phyloP scores from a whole-genome alignment of 2,113 vertebrate genomes.

The Amphiprion ocellaris region DNA sequence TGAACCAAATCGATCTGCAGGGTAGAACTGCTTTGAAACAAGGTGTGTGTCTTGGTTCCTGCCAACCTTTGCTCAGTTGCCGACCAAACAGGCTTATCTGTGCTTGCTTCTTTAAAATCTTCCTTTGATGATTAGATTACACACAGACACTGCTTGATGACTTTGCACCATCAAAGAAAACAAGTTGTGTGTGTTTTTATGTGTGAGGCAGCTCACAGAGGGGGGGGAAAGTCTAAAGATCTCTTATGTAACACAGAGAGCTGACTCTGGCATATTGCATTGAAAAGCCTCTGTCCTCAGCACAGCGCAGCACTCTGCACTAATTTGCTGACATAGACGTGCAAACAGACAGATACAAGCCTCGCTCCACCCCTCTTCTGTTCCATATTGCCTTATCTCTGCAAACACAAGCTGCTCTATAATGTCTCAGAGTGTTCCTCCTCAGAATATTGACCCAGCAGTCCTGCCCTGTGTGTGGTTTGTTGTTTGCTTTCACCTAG shows the following conservation, averaged over 20 bases:
- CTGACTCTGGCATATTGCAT: conserved; percentile 46
- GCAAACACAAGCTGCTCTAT: conserved; percentile 19
- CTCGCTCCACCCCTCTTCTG: not conserved
- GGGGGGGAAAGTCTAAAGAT: conserved; percentile 52
- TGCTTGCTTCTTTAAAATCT: conserved; percentile 25
- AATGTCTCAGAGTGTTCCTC: not conserved
- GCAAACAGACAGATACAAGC: conserved; percentile 18
- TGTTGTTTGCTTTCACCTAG: no score
- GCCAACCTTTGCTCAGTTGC: conserved; percentile 56
- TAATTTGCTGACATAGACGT: conserved; percentile 38
- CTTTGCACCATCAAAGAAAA: conserved; percentile 24
- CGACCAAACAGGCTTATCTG: conserved; percentile 42
- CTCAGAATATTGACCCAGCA: not conserved
- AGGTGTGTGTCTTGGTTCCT: conserved; percentile 13
- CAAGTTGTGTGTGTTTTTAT: conserved; percentile 15
- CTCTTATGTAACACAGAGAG: conserved; percentile 29
- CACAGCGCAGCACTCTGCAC: conserved; percentile 6
- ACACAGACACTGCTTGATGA: conserved; percentile 13
- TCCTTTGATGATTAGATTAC: conserved; percentile 56
- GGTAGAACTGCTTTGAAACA: no score
- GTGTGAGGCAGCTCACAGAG: not conserved
- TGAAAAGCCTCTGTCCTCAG: conserved; percentile 9
- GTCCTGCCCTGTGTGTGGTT: no score
- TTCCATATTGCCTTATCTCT: conserved; percentile 27
- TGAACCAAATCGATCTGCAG: no score